These are phyloP conservation scores for Lophius americanus DNA, from an alignment of 2,797 vertebrate genomes.

Conservation along the genomic window DNA sequence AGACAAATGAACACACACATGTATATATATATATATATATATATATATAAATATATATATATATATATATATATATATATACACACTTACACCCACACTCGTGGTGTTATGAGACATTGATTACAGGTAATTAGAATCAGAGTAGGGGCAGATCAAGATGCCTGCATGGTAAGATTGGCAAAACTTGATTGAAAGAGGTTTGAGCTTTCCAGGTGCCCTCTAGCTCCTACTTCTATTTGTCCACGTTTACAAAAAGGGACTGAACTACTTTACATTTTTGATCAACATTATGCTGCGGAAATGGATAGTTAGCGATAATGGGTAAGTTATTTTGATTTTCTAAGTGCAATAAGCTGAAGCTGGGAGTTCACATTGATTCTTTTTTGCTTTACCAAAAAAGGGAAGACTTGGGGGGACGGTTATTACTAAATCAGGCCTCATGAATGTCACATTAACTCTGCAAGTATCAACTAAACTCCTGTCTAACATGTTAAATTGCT, in stretches of 20 bases:
- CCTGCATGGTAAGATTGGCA: too few species aligned
- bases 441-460: slow-evolving; percentile 55
- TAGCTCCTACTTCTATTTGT: too few species aligned
- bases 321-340: background rate
- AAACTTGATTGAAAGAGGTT: too few species aligned
- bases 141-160: too few species aligned
- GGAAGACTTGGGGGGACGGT: slow-evolving; percentile 29
- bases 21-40: too few species aligned
- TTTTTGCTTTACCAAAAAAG: slow-evolving; percentile 54
- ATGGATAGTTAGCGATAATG: background rate
- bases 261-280: background rate
- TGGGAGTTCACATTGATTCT: background rate
- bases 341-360: background rate
- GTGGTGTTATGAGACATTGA: too few species aligned
- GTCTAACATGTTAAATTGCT: slow-evolving; percentile 9
- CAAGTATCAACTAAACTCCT: slow-evolving; percentile 39
- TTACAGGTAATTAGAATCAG: too few species aligned
- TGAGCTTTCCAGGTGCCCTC: too few species aligned
- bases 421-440: slow-evolving; percentile 37
- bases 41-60: too few species aligned
- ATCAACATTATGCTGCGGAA: background rate
- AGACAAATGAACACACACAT: too few species aligned
- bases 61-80: too few species aligned
- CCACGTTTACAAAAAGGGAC: background rate
- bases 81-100: too few species aligned